Base-by-base conservation (phyloP, 2,113 vertebrate genomes). In the Lampris incognitus region DNA sequence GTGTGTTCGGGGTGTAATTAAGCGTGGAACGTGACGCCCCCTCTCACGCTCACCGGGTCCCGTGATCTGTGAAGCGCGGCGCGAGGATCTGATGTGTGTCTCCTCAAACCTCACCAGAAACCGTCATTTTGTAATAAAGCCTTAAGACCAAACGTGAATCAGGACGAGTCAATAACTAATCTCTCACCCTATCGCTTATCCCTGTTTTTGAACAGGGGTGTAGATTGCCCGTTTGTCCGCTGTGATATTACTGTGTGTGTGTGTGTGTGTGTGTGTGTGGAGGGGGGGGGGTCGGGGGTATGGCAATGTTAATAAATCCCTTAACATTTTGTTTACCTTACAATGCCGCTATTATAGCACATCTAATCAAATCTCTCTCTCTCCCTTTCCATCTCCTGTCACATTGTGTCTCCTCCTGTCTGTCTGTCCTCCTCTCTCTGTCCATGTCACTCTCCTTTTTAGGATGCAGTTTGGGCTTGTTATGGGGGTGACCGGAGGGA, bases 401-500 rank as follows among this genome's bases (percentile, higher is more conserved):
- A 44, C 67, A 44, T 41, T 44, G n/a, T 89, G 60, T 72, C 69
- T 79, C 38, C 65, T 67, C 39, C 69, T 77, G 61, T 58, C 5
- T 73, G 42, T 51, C 64, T 51, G 46, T 42, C 76, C 40, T 40
- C 74, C 56, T 85, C 83, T 84, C 44, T 49, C 69, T 74, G 64
- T 62, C 62, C 70, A 70, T 42, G 64, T 72, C 37, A 70, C 55
- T 81, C 68, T 88, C 79, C 86, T 85, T 79, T 85, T 66, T 76
- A 97, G 96, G 90, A 86, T 75, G 85, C 91, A 82, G 42, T 84
- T 91, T 87, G 81, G 83, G 86, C 71, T 82, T 88, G 90, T 91
- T 86, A 86, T 62, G 85, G 87, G 87, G 92, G 46, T 92, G 89
- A 93, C 83, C 87, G 75, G 46, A 13, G 89, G 84, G 64, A 76